Conservation (phyloP, 2,113 vertebrate species). For the Grammomys dolichurus region DNA sequence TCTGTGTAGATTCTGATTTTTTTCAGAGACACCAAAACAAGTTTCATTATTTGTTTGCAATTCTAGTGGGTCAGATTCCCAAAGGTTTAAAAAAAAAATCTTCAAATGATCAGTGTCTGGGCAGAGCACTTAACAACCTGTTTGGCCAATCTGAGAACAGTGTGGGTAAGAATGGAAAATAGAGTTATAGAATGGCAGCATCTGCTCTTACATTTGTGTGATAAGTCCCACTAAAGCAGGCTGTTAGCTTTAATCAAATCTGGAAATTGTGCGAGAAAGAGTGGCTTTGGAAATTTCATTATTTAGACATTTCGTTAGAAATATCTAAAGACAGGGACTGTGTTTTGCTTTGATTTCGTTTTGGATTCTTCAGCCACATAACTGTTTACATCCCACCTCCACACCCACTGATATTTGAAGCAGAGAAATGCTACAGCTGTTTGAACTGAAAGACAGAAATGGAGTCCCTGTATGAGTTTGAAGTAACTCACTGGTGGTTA, state of each 20-base stretch:
- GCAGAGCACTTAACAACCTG: accelerated
- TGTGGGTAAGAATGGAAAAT: not conserved
- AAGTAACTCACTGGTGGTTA: not conserved
- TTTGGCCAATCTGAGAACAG: not conserved
- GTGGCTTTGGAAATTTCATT: not conserved
- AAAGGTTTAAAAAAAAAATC: not conserved
- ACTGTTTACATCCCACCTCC: not conserved
- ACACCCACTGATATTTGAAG: not conserved
- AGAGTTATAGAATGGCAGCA: not conserved
- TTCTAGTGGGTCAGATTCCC: not conserved
- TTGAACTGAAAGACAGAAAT: not conserved
- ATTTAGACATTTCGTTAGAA: not conserved
- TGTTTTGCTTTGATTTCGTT: not conserved
- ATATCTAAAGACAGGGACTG: not conserved
- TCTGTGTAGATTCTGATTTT: accelerated
- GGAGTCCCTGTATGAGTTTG: not conserved
- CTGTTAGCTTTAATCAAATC: not conserved
- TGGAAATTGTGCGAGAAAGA: not conserved
- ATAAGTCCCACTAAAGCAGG: not conserved
- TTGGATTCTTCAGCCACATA: not conserved
- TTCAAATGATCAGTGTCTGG: not conserved
- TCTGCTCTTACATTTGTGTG: not conserved
- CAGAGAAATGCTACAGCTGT: not conserved
- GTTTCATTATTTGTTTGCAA: not conserved
- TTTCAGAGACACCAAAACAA: not conserved